Evolutionary conservation across 1,140 invertebrate species (phyloP).

Genomic region (Dendrolimus kikuchii): DNA sequence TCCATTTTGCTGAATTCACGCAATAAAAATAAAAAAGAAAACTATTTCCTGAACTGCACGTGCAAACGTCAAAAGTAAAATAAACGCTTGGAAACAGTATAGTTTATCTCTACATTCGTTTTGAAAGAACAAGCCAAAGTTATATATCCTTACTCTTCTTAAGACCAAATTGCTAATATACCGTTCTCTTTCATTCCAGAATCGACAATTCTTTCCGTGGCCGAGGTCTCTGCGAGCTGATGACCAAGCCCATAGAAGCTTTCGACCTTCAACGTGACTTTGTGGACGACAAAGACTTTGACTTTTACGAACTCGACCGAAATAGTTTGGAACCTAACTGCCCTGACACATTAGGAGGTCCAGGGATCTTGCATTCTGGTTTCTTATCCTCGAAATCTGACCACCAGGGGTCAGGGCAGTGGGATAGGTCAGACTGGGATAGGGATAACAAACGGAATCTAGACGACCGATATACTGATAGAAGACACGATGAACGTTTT

Average conservation of each 20-base stretch:
- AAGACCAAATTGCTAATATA: not conserved
- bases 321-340: conserved; percentile 71
- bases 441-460: conserved; percentile 30
- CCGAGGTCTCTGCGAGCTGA: conserved; percentile 81
- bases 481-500: conserved; percentile 47
- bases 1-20: too few relatives aligned
- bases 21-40: too few relatives aligned
- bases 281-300: conserved; percentile 79
- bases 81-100: too few relatives aligned
- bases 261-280: conserved; percentile 78
- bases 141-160: too few relatives aligned
- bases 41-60: too few relatives aligned
- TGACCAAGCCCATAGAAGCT: conserved; percentile 77
- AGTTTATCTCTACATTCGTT: too few relatives aligned
- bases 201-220: conserved; percentile 76
- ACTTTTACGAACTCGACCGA: conserved; percentile 83
- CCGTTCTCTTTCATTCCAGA: conserved; percentile 46
- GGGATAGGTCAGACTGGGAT: not conserved
- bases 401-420: conserved; percentile 5
- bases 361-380: conserved; percentile 53
- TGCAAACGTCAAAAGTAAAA: too few relatives aligned
- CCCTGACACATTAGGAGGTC: conserved; percentile 44
- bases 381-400: conserved; percentile 50
- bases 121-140: too few relatives aligned
- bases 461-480: conserved; percentile 32